These are phyloP conservation scores for Acronicta aceris DNA, from an alignment of 2,888 invertebrate species.

Conservation along the genomic window DNA sequence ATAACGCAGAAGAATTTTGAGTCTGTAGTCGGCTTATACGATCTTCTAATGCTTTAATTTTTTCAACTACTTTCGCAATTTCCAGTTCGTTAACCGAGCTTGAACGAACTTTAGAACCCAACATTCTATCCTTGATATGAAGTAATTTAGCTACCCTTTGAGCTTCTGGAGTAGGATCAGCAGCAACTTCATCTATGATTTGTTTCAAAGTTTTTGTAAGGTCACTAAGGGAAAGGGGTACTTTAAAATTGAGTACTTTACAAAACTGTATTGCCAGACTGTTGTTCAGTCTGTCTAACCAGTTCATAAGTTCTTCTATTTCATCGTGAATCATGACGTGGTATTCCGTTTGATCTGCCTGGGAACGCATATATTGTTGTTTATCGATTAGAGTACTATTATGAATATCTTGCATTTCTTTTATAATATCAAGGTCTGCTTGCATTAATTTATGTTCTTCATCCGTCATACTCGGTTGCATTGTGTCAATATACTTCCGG, in stretches of 20 bases:
- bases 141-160: conserved; percentile 36
- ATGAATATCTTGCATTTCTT: conserved; percentile 59
- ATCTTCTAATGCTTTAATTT: conserved; percentile 58
- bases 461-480: conserved; percentile 30
- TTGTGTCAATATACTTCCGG: conserved; percentile 39
- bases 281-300: conserved; percentile 65
- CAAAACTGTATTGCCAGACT: conserved; percentile 57
- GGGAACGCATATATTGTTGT: conserved; percentile 47
- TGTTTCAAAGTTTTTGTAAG: conserved; percentile 56
- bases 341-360: conserved; percentile 62
- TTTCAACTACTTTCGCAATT: conserved; percentile 53
- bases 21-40: conserved; percentile 53
- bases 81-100: conserved; percentile 47
- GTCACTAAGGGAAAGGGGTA: conserved; percentile 42
- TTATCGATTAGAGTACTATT: conserved; percentile 58
- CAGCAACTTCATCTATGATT: conserved; percentile 57
- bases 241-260: conserved; percentile 53
- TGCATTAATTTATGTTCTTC: conserved; percentile 51
- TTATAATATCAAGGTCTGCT: conserved; percentile 53
- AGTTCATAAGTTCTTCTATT: conserved; percentile 65
- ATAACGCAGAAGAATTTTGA: conserved; percentile 50
- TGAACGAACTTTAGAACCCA: conserved; percentile 18
- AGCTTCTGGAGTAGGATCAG: conserved; percentile 35
- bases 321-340: conserved; percentile 55
- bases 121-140: conserved; percentile 17